A percentile compares a stretch with the other conserved stretches of the same genome.
These are phyloP conservation scores for Carassius auratus DNA, from an alignment of 2,113 vertebrate genomes.

Conservation along the genomic window DNA sequence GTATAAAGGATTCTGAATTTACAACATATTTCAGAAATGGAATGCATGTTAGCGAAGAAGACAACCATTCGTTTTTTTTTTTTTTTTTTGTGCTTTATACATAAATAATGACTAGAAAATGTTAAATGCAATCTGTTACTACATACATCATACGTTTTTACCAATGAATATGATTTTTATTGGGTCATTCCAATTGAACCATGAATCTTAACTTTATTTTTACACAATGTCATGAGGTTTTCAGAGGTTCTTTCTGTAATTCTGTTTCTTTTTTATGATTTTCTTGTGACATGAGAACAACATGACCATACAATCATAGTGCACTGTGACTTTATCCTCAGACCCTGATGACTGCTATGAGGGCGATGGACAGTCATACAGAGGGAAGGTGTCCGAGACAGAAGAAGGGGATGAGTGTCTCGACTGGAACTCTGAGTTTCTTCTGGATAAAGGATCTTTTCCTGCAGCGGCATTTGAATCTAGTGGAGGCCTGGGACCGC, in stretches of 20 bases:
- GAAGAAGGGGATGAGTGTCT: slow-evolving; percentile 72
- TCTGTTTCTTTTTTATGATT: background rate
- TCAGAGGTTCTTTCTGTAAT: background rate
- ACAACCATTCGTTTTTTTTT: no score
- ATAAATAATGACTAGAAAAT: background rate
- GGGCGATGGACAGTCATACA: slow-evolving; percentile 74
- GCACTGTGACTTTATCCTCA: slow-evolving; percentile 44
- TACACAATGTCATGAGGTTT: background rate
- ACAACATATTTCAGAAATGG: background rate
- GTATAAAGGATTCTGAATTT: background rate
- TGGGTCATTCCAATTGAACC: background rate
- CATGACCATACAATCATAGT: background rate
- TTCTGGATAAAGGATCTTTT: slow-evolving; percentile 61
- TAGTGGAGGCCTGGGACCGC: slow-evolving; percentile 68
- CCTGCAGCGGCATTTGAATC: slow-evolving; percentile 63
- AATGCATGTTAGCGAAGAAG: background rate
- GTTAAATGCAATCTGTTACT: background rate
- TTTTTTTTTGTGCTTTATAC: background rate
- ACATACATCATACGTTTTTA: background rate
- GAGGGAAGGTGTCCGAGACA: slow-evolving; percentile 72
- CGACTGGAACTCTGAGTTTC: slow-evolving; percentile 77
- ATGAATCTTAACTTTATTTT: background rate
- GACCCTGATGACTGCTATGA: slow-evolving; percentile 73
- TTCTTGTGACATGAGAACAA: background rate
- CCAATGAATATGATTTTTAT: background rate